Percentiles rank a stretch among this genome's conserved stretches.
Evolutionary conservation across 92 coral and sea anemone genomes (phyloP).

Genomic region (Paramuricea clavata): DNA sequence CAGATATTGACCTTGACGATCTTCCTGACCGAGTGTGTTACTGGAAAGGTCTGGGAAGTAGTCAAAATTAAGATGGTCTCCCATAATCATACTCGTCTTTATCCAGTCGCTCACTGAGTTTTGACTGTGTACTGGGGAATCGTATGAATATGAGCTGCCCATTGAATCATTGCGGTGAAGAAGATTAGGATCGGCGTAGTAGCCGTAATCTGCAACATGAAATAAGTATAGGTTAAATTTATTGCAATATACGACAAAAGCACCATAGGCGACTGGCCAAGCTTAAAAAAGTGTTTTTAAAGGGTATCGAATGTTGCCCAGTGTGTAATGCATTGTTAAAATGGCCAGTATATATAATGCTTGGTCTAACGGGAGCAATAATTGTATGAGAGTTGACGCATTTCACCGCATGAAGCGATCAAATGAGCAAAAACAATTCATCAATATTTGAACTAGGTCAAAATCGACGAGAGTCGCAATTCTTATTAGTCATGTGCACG

Average conservation of each 20-base stretch:
- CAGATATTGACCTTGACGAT: not conserved
- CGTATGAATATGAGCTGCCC: not conserved
- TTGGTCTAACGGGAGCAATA: too few relatives aligned
- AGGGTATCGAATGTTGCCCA: too few relatives aligned
- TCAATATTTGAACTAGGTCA: too few relatives aligned
- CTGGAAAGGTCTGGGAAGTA: not conserved
- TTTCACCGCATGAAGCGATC: too few relatives aligned
- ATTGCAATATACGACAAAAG: too few relatives aligned
- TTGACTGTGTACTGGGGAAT: not conserved
- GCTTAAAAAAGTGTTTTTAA: too few relatives aligned
- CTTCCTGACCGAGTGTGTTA: not conserved
- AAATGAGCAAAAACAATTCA: too few relatives aligned
- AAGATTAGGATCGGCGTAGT: not conserved
- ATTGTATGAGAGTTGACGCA: too few relatives aligned
- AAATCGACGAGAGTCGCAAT: too few relatives aligned
- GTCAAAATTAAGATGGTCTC: not conserved
- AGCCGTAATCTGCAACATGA: not conserved
- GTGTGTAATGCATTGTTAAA: too few relatives aligned
- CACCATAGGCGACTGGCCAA: too few relatives aligned
- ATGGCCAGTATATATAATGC: too few relatives aligned
- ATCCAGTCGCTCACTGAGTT: not conserved
- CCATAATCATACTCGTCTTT: constrained; percentile 6
- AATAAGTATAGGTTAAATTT: not conserved
- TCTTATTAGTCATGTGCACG: not conserved
- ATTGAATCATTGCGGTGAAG: constrained; percentile 1